Conservation (phyloP, 2,113 vertebrate genomes). For the Siphamia tubifer region DNA sequence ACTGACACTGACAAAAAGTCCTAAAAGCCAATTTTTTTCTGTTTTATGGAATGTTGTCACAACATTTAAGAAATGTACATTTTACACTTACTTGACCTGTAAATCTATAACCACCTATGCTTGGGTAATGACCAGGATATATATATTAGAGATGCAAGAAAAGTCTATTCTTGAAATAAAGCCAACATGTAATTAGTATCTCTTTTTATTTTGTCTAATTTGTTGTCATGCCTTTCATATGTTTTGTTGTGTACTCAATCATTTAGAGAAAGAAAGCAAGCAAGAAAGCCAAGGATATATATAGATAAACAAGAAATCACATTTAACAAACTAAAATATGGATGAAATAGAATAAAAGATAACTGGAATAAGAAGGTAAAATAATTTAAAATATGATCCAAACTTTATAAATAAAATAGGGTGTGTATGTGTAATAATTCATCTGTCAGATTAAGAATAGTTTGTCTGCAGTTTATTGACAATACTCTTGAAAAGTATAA, state of each 20-base stretch:
- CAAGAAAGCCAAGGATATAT: background rate
- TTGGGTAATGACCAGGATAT: background rate
- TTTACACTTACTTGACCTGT: background rate
- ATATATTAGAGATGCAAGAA: background rate
- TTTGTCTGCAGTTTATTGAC: background rate
- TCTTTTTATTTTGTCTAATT: too few relatives aligned
- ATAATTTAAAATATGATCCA: too few relatives aligned
- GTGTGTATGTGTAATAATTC: background rate
- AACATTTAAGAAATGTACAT: background rate
- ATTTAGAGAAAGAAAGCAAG: too few relatives aligned
- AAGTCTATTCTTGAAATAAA: constrained; percentile 4
- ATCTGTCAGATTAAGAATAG: background rate
- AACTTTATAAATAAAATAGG: background rate
- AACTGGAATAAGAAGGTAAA: too few relatives aligned
- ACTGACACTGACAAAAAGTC: too few relatives aligned
- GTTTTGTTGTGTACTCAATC: too few relatives aligned
- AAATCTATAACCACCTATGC: background rate
- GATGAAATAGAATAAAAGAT: too few relatives aligned
- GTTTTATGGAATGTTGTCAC: background rate
- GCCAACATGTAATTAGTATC: too few relatives aligned
- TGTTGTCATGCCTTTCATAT: too few relatives aligned
- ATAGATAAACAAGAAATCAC: too few relatives aligned
- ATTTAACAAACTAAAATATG: too few relatives aligned
- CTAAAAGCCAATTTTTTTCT: background rate
- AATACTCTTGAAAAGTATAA: background rate